These are phyloP conservation scores for Melanchra persicariae DNA, from an alignment of 2,888 invertebrate species.

Conservation along the genomic window DNA sequence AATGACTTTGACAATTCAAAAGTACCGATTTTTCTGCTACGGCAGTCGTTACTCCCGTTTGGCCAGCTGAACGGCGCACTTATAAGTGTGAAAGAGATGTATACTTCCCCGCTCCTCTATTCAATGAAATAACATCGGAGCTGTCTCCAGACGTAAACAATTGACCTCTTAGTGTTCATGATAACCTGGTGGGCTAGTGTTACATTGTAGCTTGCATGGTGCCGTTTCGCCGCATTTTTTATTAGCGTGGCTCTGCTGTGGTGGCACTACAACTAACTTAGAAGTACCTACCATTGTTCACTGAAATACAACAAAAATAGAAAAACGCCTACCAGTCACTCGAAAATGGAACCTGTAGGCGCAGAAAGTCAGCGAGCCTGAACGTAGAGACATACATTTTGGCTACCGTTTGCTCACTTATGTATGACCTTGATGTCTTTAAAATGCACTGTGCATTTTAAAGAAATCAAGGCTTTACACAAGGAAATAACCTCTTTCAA, in stretches of 20 bases:
- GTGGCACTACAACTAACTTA: not conserved
- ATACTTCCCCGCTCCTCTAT: not conserved
- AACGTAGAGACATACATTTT: not conserved
- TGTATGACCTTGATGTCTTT: not conserved
- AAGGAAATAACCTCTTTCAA: not conserved
- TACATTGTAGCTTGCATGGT: conserved; percentile 21
- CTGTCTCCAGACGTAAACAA: not conserved
- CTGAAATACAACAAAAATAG: not conserved
- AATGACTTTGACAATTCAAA: too few relatives aligned
- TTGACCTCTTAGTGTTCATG: conserved; percentile 5
- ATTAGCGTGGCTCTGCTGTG: not conserved
- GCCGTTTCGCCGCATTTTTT: not conserved
- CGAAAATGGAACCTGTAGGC: too few relatives aligned
- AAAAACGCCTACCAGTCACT: too few relatives aligned
- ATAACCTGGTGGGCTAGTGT: conserved; percentile 23
- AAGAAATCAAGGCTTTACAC: too few relatives aligned
- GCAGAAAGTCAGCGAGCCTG: too few relatives aligned
- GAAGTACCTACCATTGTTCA: not conserved
- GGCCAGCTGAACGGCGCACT: not conserved
- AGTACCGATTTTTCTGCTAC: conserved; percentile 3
- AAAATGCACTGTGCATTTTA: not conserved
- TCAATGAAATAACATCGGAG: not conserved
- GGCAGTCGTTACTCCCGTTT: not conserved
- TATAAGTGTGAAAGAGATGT: conserved; percentile 36
- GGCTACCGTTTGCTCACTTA: not conserved